These are phyloP conservation scores for Drosophila anomelani DNA, from an alignment of 2,888 invertebrate genomes.

Conservation along the genomic window DNA sequence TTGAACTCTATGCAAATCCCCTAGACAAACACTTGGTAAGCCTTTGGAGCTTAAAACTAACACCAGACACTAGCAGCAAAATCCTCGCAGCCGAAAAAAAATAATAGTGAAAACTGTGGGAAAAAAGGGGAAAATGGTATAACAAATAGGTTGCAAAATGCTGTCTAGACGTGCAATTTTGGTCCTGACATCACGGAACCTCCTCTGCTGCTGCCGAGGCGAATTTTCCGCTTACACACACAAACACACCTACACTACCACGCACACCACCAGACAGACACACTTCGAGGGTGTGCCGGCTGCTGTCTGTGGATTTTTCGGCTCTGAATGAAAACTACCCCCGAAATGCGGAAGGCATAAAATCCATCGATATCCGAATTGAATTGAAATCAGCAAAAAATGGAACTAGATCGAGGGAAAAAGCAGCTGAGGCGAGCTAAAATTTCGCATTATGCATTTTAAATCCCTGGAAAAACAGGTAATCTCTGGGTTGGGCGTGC, in stretches of 20 bases:
- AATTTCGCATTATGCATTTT: constrained; percentile 25
- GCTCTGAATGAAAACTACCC: constrained; percentile 64
- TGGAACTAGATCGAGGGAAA: constrained; percentile 25
- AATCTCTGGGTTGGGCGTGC: constrained; percentile 42
- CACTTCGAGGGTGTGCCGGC: constrained; percentile 69
- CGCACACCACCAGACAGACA: constrained; percentile 25
- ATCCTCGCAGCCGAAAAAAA: constrained; percentile 36
- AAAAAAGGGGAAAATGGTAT: constrained; percentile 40
- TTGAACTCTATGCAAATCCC: constrained; percentile 34
- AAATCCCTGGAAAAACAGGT: constrained; percentile 27
- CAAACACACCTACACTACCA: constrained; percentile 35
- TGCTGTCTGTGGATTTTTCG: constrained; percentile 34
- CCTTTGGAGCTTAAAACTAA: constrained; percentile 31
- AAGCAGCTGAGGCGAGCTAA: constrained; percentile 43
- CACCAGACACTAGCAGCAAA: constrained; percentile 16
- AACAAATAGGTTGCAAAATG: constrained; percentile 49
- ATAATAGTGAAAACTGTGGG: constrained; percentile 19
- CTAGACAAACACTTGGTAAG: constrained; percentile 39
- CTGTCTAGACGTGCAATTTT: constrained; percentile 73
- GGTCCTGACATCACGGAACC: constrained; percentile 41
- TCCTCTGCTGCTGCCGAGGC: constrained; percentile 54
- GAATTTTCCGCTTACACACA: constrained; percentile 50
- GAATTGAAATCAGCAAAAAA: constrained; percentile 36
- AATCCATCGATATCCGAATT: constrained; percentile 52
- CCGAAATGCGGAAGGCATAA: constrained; percentile 56